Conservation (phyloP, 2,113 vertebrate genomes). For the Todiramphus saurophagus region DNA sequence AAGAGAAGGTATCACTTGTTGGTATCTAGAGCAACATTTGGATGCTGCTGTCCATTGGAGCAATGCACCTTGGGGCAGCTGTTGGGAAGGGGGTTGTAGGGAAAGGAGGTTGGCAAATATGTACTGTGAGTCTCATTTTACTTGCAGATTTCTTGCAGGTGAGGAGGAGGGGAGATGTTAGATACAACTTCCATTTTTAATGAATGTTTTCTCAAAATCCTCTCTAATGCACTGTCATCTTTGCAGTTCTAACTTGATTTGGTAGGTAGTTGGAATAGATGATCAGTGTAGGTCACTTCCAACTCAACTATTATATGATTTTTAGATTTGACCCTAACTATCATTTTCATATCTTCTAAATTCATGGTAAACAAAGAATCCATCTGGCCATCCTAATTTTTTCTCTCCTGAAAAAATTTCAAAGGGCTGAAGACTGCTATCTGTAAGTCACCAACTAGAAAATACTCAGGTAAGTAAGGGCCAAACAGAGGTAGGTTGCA, state of each 20-base stretch:
- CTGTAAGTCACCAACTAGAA: not conserved
- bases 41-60: not conserved
- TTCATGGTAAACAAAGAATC: not conserved
- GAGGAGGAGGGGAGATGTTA: not conserved
- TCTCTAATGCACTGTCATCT: fast-evolving
- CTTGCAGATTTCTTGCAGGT: not conserved
- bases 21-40: fast-evolving
- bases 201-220: not conserved
- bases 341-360: not conserved
- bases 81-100: not conserved
- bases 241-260: not conserved
- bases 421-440: not conserved
- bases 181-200: not conserved
- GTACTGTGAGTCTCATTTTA: not conserved
- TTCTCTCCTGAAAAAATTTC: not conserved
- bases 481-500: not conserved
- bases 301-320: not conserved
- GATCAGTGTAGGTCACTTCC: not conserved
- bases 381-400: not conserved
- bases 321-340: not conserved
- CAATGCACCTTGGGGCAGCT: fast-evolving
- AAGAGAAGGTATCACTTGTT: not conserved
- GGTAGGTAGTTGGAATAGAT: not conserved
- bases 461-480: not conserved
- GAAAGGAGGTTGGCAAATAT: fast-evolving